phyloP scores from a whole-genome alignment of 2,113 vertebrate species.

The Promerops cafer region DNA sequence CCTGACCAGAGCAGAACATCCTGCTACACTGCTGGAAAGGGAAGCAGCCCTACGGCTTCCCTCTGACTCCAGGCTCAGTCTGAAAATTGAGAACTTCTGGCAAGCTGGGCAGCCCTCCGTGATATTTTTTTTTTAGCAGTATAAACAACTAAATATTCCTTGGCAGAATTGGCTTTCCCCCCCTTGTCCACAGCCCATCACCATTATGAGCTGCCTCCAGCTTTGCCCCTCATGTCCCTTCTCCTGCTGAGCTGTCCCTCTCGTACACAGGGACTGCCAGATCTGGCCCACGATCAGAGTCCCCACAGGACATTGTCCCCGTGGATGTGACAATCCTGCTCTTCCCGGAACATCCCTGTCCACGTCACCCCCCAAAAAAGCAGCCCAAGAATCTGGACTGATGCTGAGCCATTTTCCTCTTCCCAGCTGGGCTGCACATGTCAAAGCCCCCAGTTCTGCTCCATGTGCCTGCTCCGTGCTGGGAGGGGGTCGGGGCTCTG shows the following conservation, averaged over 20 bases:
- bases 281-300: not conserved
- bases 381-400: not conserved
- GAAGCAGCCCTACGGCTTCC: not conserved
- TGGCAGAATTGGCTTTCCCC: not conserved
- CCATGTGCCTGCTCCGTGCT: not conserved
- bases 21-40: not conserved
- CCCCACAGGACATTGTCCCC: not conserved
- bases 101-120: not conserved
- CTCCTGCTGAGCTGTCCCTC: not conserved
- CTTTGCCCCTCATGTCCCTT: not conserved
- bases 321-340: not conserved
- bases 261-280: not conserved
- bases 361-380: accelerated
- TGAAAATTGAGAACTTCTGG: not conserved
- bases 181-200: not conserved
- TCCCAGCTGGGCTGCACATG: not conserved
- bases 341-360: not conserved
- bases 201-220: not conserved
- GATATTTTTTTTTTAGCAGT: too few species aligned
- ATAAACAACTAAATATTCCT: not conserved
- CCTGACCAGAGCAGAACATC: not conserved
- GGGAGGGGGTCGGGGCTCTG: not conserved
- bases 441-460: not conserved
- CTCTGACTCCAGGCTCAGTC: not conserved
- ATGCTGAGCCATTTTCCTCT: not conserved